phyloP scores from a whole-genome alignment of 1,140 invertebrate genomes.

The Plectrocnemia conspersa region DNA sequence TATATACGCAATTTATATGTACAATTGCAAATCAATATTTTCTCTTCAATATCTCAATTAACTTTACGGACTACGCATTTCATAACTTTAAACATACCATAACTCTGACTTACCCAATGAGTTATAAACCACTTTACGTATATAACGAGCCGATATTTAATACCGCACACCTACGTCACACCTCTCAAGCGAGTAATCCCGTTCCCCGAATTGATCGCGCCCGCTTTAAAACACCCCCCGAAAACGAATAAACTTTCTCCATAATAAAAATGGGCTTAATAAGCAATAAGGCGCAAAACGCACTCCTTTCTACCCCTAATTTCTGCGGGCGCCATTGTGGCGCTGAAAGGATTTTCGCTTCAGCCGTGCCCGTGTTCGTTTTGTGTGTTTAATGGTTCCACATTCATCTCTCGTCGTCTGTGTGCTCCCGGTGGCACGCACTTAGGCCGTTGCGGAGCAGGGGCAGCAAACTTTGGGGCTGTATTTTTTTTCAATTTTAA shows the following conservation, averaged over 20 bases:
- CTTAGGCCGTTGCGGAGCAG: background rate
- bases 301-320: slow-evolving; percentile 14
- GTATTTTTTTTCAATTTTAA: too few relatives aligned
- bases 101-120: too few relatives aligned
- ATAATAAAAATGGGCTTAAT: slow-evolving; percentile 13
- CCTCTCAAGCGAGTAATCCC: too few relatives aligned
- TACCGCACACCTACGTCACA: too few relatives aligned
- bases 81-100: too few relatives aligned
- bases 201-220: background rate
- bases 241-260: background rate
- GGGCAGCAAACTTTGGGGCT: too few relatives aligned
- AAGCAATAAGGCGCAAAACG: slow-evolving; percentile 10
- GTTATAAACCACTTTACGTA: too few relatives aligned
- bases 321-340: slow-evolving; percentile 9
- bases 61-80: too few relatives aligned
- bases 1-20: too few relatives aligned
- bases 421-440: background rate
- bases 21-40: too few relatives aligned
- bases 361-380: slow-evolving; percentile 10
- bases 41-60: too few relatives aligned
- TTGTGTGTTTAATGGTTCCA: slow-evolving; percentile 19
- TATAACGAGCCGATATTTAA: too few relatives aligned
- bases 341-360: slow-evolving; percentile 15
- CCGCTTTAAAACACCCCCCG: background rate
- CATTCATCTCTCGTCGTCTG: slow-evolving; percentile 9